These are phyloP conservation scores for Channa argus DNA, from an alignment of 2,113 vertebrate species.

Conservation along the genomic window DNA sequence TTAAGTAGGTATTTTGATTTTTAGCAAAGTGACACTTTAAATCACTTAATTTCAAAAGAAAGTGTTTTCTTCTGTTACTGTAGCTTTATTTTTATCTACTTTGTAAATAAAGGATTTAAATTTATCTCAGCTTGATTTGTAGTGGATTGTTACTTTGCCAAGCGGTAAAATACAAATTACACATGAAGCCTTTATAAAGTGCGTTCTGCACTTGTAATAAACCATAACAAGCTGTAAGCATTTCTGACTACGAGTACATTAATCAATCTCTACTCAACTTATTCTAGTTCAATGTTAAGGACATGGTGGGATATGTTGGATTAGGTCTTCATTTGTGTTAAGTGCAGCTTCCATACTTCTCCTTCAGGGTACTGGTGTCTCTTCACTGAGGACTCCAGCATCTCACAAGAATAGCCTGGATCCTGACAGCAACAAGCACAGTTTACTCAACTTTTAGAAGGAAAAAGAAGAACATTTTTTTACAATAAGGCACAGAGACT, in stretches of 20 bases:
- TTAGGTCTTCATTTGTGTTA: constrained; percentile 17
- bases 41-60: not conserved
- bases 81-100: not conserved
- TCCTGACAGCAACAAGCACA: constrained; percentile 71
- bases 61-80: not conserved
- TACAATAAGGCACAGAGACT: not conserved
- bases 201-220: no score
- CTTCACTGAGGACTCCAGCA: constrained; percentile 85
- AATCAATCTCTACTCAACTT: no score
- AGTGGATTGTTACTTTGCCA: not conserved
- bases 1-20: not conserved
- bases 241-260: no score
- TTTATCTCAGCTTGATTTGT: not conserved
- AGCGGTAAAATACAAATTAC: no score
- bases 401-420: constrained; percentile 89
- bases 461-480: not conserved
- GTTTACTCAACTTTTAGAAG: no score
- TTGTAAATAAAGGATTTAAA: constrained; percentile 54
- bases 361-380: constrained; percentile 85
- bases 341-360: constrained; percentile 81
- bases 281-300: no score
- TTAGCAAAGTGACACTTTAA: not conserved
- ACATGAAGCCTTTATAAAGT: no score
- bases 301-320: not conserved
- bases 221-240: no score